Evolutionary conservation across 2,113 vertebrate genomes (phyloP), one percentile per base, ranked within the genome.

Genomic region (Puma concolor): DNA sequence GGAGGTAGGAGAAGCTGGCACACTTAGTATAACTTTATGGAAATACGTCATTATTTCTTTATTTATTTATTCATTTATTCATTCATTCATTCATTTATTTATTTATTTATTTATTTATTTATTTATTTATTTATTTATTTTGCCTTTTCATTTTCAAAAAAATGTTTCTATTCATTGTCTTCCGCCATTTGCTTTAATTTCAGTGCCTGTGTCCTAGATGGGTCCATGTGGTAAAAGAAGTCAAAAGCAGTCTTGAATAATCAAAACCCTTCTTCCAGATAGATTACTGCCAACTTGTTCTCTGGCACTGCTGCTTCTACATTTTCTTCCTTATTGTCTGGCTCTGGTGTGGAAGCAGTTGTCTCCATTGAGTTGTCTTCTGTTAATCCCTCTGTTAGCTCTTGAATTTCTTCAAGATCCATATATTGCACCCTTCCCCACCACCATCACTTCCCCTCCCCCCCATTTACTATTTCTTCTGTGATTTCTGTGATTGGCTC

Each of bases 371-470:
- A 76, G 13, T 76, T 27, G 38, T 44, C 72, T 44, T 25, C 3
- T 27, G 3, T 44, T 76, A 76, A 76, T 76, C 44, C 72, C 72
- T 76, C 38, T 44, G 41, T 76, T 29, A 76, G 7, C 41, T 76
- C 72, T 76, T 76, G 72, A 76, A 27, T 16, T 44, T 44, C n/a
- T 71, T 11, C 9, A 29, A 54, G 27, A 72, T 72, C 25, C 16
- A 3, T 54, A 88, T 31, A 25, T 38, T 72, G 6, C 72, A 88
- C 0, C 50, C 23, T 38, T 25, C 23, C 25, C 16, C 6, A 29
- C 72, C 72, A 76, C 72, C 23, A 44, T 16, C 48, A 38, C 7
- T 54, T 29, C 41, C 17, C 4, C 4, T 1, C 1, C 0, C 0
- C 2, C 38, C 25, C 23, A 36, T 25, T 66, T 52, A 57, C 15